Base-by-base conservation (phyloP, 2,113 vertebrate species). In the Bubo blakistoni region DNA sequence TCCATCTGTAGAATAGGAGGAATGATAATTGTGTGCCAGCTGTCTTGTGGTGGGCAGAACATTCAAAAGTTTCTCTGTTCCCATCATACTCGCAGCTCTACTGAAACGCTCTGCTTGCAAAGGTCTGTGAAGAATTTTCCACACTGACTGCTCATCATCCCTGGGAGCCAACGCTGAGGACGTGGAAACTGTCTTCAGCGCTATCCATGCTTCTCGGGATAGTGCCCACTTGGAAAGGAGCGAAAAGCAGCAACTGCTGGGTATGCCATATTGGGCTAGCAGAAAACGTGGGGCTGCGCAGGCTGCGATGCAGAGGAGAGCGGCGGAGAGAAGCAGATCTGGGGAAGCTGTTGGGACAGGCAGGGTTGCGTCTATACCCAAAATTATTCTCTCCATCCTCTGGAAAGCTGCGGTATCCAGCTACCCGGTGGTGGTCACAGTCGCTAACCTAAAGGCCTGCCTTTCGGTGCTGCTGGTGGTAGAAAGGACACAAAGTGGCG, bases 31-130 rank as follows among this genome's bases (percentile, higher is more conserved):
- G 7, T 69, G 69, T 91, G 81, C 86, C 88, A 92, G 91, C 86
- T 97, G 91, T 96, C 92, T 96, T 62, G 40, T 94, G 91, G 95
- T 96, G 83, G 91, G 95, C 86, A 97, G 70, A 94, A 79, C 83
- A 85, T 44, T 94, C 15, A 58, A n/a, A 94, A 96, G 73, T 94
- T 94, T 94, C 74, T 91, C 73, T 76, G 57, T 91, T 94, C 73
- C 63, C 86, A 13, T 79, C 77, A 6, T 78, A 27, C 88, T 92
- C 7, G 0, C 77, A 91, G 86, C 70, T 91, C 83, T 74, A 4
- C 95, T 77, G 86, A 72, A 94, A 81, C 32, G 13, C 8, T 7
- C 54, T 80, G 70, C 70, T 72, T 91, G 73, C 83, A 92, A 67
- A 91, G 92, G 88, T 90, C 88, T 96, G 80, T 78, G 76, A 89